These are phyloP conservation scores for Whitmania pigra DNA, from an alignment of 1,140 invertebrate species.

Conservation along the genomic window DNA sequence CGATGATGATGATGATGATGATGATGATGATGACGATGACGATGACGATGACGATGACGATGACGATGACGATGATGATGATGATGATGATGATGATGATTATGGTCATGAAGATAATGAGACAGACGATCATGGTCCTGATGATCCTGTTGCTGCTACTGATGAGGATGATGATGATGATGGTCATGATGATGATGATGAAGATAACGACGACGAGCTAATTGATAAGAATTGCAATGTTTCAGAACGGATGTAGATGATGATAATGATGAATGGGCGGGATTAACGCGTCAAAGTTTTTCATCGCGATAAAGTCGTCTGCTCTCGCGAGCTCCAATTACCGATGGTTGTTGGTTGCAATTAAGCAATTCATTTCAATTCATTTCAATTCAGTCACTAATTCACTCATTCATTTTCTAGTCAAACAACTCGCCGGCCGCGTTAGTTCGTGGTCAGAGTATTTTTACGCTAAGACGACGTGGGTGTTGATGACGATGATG, in stretches of 20 bases:
- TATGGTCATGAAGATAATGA: conserved; percentile 14
- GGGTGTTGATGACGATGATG: conserved; percentile 6
- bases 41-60: conserved; percentile 20
- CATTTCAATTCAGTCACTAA: no score
- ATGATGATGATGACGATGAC: conserved; percentile 19
- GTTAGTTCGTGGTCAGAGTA: no score
- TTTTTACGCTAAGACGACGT: no score
- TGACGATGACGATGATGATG: conserved; percentile 19
- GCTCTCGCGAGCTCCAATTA: no score
- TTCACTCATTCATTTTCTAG: no score
- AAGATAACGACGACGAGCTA: not conserved
- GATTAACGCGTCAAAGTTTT: no score
- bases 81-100: conserved; percentile 21
- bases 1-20: conserved; percentile 13
- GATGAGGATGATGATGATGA: not conserved
- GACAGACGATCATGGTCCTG: conserved; percentile 10
- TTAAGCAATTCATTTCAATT: no score
- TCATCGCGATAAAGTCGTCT: no score
- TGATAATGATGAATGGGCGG: no score
- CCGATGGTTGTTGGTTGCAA: no score
- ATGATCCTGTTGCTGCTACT: not conserved
- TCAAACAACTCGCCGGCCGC: no score
- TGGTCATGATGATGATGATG: not conserved
- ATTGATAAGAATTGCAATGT: not conserved
- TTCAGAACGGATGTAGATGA: no score